Evolutionary conservation across 1,140 invertebrate species (phyloP), one percentile per base, ranked within the genome.

Genomic region (Bombus pyrosoma): DNA sequence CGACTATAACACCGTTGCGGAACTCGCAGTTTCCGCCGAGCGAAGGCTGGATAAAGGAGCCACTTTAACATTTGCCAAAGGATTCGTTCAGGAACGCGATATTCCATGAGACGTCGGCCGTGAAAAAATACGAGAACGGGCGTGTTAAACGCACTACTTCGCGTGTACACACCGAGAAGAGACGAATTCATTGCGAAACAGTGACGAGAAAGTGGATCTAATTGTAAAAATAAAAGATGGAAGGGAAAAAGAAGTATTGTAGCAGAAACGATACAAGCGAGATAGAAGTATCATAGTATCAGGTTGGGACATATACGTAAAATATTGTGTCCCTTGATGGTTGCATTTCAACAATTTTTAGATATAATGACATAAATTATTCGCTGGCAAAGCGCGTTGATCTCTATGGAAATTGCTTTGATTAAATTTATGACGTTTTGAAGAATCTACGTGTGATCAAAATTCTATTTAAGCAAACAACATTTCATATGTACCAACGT

Each of bases 51-150:
- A 84, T 89, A 89, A 90, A 86, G 59, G 69, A 86, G 83, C 87
- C 72, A 81, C 73, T 86, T 84, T 71, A 76, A 76, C 87, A 75
- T 89, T 90, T 87, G 85, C 84, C 84, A 88, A 89, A 89, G 88
- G 87, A 89, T 89, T 82, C 87, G 87, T 75, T 59, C 68, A 57
- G 87, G 69, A 53, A 80, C 41, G 77, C 68, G 73, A 81, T 73
- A 73, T 80, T 80, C 68, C 28, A 22, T 13, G 71, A 57, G 57
- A 81, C 79, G 85, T 81, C 53, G 68, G 81, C 69, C 88, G 85
- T 89, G 88, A 89, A 88, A 47, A 89, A 86, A 86, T 89, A 86
- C 81, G 87, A 73, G 74, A 81, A 64, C 80, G 75, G 73, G 71
- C 79, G 76, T 79, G 80, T 59, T 78, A 86, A 86, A 41, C 69